Evolutionary conservation across 2,888 invertebrate genomes (phyloP).

Genomic region (Tipula unca): DNA sequence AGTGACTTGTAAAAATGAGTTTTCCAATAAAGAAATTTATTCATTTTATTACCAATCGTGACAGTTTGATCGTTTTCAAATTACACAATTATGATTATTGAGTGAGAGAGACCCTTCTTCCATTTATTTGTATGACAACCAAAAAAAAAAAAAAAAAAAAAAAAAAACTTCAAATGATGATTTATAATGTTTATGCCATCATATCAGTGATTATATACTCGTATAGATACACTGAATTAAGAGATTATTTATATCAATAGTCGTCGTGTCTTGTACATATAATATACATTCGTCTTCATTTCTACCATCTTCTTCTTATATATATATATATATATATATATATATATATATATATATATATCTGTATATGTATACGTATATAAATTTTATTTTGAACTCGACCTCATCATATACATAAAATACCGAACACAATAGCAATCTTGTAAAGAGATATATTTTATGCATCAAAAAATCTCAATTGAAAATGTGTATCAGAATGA

Average conservation of each 20-base stretch:
- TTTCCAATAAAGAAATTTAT: background rate
- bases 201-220: constrained; percentile 14
- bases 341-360: background rate
- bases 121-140: background rate
- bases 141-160: background rate
- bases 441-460: constrained; percentile 8
- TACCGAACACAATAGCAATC: background rate
- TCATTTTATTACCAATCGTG: background rate
- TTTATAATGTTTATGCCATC: constrained; percentile 4
- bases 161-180: background rate
- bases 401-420: background rate
- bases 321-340: background rate
- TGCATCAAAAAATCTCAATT: background rate
- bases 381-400: constrained; percentile 8
- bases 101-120: background rate
- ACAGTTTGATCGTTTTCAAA: background rate
- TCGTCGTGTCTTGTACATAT: background rate
- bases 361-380: background rate
- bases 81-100: background rate
- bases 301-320: background rate
- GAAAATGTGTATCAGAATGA: background rate
- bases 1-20: background rate
- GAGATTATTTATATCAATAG: background rate
- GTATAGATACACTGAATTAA: background rate
- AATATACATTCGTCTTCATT: constrained; percentile 1